Evolutionary conservation across 2,797 vertebrate genomes (phyloP).

Genomic region (Rhinoraja longicauda): DNA sequence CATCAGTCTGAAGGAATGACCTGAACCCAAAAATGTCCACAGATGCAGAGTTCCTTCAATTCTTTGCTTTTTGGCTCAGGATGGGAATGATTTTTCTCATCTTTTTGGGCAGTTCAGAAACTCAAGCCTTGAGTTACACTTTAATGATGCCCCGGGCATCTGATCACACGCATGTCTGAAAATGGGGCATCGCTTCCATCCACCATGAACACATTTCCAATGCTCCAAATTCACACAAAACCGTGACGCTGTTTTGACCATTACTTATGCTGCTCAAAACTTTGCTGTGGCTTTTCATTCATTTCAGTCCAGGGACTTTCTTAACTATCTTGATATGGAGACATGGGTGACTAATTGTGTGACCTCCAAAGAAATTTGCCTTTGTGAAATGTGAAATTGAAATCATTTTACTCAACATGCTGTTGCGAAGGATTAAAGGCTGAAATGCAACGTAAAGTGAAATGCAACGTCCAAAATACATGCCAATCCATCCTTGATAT

Average conservation of each 20-base stretch:
- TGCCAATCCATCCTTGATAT: background rate
- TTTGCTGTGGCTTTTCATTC: background rate
- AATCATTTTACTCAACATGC: background rate
- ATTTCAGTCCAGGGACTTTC: background rate
- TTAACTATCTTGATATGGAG: background rate
- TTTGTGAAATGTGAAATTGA: background rate
- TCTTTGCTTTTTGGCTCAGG: background rate
- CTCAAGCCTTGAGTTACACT: conserved; percentile 19
- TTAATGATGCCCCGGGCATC: background rate
- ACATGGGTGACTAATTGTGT: background rate
- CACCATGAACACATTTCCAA: conserved; percentile 2
- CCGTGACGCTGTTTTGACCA: background rate
- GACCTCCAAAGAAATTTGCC: background rate
- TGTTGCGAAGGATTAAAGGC: background rate
- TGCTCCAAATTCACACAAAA: conserved; percentile 12
- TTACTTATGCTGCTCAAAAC: background rate
- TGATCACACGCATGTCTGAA: background rate
- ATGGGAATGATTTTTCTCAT: conserved; percentile 16
- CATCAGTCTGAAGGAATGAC: no score
- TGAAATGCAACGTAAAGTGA: background rate
- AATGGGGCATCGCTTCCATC: background rate
- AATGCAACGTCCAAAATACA: background rate
- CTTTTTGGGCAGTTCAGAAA: background rate
- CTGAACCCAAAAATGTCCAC: no score
- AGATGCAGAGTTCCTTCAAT: no score